Base-by-base conservation (phyloP, 30 jellyfish, hydroid and myxozoan species). In the Aurelia aurita complex sp. Pacific region DNA sequence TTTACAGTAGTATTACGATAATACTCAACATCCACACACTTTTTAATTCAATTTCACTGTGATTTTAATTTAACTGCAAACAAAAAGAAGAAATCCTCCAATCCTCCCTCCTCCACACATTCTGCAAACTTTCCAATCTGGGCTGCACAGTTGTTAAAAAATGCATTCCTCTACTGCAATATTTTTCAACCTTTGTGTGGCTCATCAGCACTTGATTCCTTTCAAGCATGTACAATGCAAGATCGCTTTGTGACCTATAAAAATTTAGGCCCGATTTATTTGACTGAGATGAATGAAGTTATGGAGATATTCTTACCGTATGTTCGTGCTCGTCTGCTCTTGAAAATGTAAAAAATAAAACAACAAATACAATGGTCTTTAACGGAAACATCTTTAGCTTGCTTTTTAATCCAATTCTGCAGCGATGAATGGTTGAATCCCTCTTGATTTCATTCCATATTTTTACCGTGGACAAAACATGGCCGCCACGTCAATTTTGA, bases 401-500 rank as follows among this genome's bases (percentile, higher is more conserved):
- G 32, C 13, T 13, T 17, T 16, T 6, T 29, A 11, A 10, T 63
- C 79, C 73, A 78, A 33, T 78, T 2, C 5, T 76, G 43, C 3
- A 18, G 13, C 29, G 16, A 16, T 35, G 35, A 10, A 64, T 34
- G 67, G 67, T 34, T 23, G 54, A 14, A 10, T 46, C 54, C 59
- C 5, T 51, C 85, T 17, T 50, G 13, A 7, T 23, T 66, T 66
- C 36, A 16, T 23, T 16, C 46, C 76, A 66, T 17, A 23, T 23
- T 23, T 66, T 40, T 66, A 23, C 15, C 16, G 34, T 53, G 36
- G 61, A 35, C 72, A 63, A 63, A 82, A 82, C 91, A 82, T 82
- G 91, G 91, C 91, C 85, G 91, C 91, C 91, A 82, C 91, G 91
- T 82, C 91, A 73, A 81, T 67, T 53, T 51, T 46, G 80, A 57